phyloP scores from a whole-genome alignment of 2,888 invertebrate genomes.

The Venusia cambrica region DNA sequence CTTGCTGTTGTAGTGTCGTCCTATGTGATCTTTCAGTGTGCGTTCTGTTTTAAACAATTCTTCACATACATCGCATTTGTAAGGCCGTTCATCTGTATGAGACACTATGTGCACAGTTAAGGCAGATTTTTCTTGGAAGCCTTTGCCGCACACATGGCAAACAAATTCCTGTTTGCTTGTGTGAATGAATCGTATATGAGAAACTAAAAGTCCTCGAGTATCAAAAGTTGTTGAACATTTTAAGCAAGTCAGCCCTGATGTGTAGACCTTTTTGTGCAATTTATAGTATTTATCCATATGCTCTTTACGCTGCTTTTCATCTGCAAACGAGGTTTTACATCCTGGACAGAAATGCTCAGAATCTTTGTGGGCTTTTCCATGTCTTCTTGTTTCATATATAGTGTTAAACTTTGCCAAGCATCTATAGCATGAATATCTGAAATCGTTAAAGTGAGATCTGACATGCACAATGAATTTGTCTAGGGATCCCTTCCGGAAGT shows the following conservation, averaged over 20 bases:
- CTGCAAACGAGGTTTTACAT: slow-evolving; percentile 48
- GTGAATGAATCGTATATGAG: slow-evolving; percentile 2
- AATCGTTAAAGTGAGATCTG: slow-evolving; percentile 78
- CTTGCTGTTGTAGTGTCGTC: slow-evolving; percentile 44
- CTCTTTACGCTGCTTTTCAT: neutral
- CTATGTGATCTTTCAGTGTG: slow-evolving; percentile 45
- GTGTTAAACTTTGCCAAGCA: slow-evolving; percentile 46
- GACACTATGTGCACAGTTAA: slow-evolving; percentile 77
- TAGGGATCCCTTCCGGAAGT: slow-evolving; percentile 45
- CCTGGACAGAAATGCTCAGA: slow-evolving; percentile 47
- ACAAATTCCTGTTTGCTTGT: slow-evolving; percentile 54
- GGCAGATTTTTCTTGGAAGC: slow-evolving; percentile 81
- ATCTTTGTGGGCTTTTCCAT: slow-evolving; percentile 38
- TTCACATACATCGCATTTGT: slow-evolving; percentile 58
- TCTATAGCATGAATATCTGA: slow-evolving; percentile 69
- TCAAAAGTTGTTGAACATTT: slow-evolving; percentile 7
- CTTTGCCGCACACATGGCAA: slow-evolving; percentile 81
- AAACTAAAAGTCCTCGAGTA: neutral
- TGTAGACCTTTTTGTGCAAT: neutral
- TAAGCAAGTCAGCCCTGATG: neutral
- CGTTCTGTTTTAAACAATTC: slow-evolving; percentile 44
- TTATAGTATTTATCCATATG: slow-evolving; percentile 1
- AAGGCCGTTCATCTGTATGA: slow-evolving; percentile 51
- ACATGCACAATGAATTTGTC: slow-evolving; percentile 73
- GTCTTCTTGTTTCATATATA: slow-evolving; percentile 33